These are phyloP conservation scores for Neodiprion lecontei DNA, from an alignment of 1,140 invertebrate species.

Conservation along the genomic window DNA sequence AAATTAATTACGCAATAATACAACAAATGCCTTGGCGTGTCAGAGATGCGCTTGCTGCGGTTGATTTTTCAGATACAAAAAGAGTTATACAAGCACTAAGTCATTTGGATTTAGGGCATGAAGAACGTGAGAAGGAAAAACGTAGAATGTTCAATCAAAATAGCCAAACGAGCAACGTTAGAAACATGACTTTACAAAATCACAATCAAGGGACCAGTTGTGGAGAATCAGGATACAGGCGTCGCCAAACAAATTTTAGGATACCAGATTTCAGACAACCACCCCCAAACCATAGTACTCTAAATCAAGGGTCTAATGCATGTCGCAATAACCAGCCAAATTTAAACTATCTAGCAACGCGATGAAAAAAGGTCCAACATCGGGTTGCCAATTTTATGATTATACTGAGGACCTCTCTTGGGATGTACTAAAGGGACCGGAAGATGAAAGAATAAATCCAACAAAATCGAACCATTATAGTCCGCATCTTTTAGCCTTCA, in stretches of 20 bases:
- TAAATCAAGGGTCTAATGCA: background rate
- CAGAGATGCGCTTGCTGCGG: constrained; percentile 16
- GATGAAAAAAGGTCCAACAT: background rate
- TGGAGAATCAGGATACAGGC: background rate
- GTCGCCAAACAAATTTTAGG: background rate
- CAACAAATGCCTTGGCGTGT: constrained; percentile 27
- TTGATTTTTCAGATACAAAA: constrained; percentile 19
- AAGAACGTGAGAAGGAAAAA: background rate
- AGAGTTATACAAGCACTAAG: constrained; percentile 17
- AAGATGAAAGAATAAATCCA: constrained; percentile 5
- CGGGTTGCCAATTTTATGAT: background rate
- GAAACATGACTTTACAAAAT: background rate
- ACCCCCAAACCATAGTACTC: background rate
- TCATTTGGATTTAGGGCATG: constrained; percentile 18
- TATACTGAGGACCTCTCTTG: background rate
- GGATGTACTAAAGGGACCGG: background rate
- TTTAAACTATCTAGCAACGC: background rate
- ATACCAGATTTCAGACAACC: background rate
- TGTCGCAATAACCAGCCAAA: background rate
- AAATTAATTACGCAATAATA: constrained; percentile 22
- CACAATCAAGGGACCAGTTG: background rate
- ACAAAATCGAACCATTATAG: background rate
- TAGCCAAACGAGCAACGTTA: background rate
- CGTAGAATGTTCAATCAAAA: background rate
- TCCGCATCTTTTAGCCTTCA: background rate